A percentile compares a stretch with the other conserved stretches of the same genome.
Conservation (phyloP, 2,797 vertebrate species). For the Pipistrellus nathusii region DNA sequence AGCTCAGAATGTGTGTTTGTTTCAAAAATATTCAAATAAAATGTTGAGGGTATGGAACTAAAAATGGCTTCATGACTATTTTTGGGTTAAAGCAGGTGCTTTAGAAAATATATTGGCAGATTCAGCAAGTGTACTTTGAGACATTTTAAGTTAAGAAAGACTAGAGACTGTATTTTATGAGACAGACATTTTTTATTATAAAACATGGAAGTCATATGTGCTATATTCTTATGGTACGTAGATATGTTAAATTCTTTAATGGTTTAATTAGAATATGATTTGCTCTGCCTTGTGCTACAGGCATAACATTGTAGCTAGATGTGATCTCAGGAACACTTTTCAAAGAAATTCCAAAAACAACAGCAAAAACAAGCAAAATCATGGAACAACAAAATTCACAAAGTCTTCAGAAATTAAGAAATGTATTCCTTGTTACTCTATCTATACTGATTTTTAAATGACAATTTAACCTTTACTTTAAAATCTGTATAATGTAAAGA, state of each 20-base stretch:
- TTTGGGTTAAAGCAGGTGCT: constrained; percentile 75
- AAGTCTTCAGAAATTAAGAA: constrained; percentile 65
- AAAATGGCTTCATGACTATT: constrained; percentile 85
- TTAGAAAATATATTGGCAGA: constrained; percentile 73
- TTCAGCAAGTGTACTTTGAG: constrained; percentile 68
- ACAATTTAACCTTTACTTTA: constrained; percentile 42
- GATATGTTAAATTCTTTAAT: constrained; percentile 70
- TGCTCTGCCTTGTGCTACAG: constrained; percentile 63
- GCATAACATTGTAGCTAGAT: constrained; percentile 67
- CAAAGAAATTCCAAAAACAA: constrained; percentile 43
- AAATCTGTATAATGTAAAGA: constrained; percentile 49
- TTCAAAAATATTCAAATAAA: constrained; percentile 80
- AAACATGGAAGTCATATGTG: constrained; percentile 23
- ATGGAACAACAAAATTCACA: constrained; percentile 15
- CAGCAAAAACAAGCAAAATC: constrained; percentile 48
- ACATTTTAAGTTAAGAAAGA: constrained; percentile 70
- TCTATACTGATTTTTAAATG: not conserved
- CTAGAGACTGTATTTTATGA: constrained; percentile 54
- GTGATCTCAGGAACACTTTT: constrained; percentile 61
- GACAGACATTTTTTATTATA: constrained; percentile 59
- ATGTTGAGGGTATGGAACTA: constrained; percentile 79
- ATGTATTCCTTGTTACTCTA: constrained; percentile 60
- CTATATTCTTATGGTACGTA: constrained; percentile 57
- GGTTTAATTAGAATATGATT: constrained; percentile 60
- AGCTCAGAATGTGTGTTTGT: constrained; percentile 82